Base-by-base conservation (phyloP, 2,797 vertebrate genomes). In the Lepilemur septentrionalis region DNA sequence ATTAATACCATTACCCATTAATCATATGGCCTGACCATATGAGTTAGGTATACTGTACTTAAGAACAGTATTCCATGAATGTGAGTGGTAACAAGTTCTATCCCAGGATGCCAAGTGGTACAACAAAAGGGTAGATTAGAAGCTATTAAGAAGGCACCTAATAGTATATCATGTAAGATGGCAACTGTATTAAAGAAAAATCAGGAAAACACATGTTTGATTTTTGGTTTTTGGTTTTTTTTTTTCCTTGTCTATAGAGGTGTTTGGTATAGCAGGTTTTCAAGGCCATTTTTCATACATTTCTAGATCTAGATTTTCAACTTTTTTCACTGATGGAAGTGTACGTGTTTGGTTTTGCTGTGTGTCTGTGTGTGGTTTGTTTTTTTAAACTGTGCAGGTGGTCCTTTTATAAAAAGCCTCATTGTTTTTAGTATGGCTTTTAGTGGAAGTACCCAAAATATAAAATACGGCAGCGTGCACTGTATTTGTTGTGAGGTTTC, bases 111-210 rank as follows among this genome's bases (percentile, higher is more conserved):
- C 91, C 88, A 84, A 92, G 73, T 87, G 70, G 81, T 97, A 88
- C 93, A 94, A 73, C 69, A 38, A 18, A 96, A 97, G 83, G 93
- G 91, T 98, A 97, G 97, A 87, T 80, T 96, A 97, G 95, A 97
- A 97, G 79, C 86, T 65, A 46, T 90, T 80, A 96, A 76, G 94
- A 95, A 95, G 91, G 88, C 89, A 96, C 88, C 4, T 95, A 65
- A 80, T 95, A 94, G 97, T 97, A 46, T 96, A 93, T 98, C 93
- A 80, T 98, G 94, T 97, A 98, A 97, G 81, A 95, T 93, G 96
- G 94, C 95, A 94, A 96, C 55, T 93, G 84, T 98, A 98, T 98
- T 98, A 98, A 98, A 98, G 67, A 50, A 97, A 96, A 96, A 97
- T 92, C 0, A 88, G 95, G 97, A 97, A 97, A 93, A 75, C 75